Base-by-base conservation (phyloP, 2,888 invertebrate species). In the Eupithecia centaureata region DNA sequence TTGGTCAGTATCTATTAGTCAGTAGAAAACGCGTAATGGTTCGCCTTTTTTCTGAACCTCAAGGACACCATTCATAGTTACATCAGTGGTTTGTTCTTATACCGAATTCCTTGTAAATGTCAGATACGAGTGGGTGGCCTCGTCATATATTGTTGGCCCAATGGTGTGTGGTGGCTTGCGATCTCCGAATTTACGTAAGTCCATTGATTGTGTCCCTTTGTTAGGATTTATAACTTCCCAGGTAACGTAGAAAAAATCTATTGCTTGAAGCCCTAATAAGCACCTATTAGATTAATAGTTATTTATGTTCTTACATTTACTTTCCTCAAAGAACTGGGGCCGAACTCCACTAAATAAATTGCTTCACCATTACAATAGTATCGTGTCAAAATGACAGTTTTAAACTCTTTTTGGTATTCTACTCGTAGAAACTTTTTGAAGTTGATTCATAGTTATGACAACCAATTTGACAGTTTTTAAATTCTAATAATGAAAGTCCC, bases 91-190 rank as follows among this genome's bases (percentile, higher is more conserved):
- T 57, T 73, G 73, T 71, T 68, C 65, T 70, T 76, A 74, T 73
- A 70, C 73, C 54, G 63, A 70, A 73, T 70, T 74, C 73, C 67
- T 65, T 69, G 73, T 77, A 83, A 82, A 85, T 82, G 81, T 80
- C 81, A 78, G 72, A 71, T 71, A 65, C 69, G 70, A 81, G 81
- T 76, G 69, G 83, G 68, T 78, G 87, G 81, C 88, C 87, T 88
- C 82, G 86, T 79, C 81, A 79, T 78, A 74, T 80, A 76, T 75
- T 75, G 80, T 81, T 83, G 86, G 84, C 81, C 82, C 75, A 77
- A 72, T 76, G 73, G 73, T 80, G 70, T 5, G 70, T 74, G 63
- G 74, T 78, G 13, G 79, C 77, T 79, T 80, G 76, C 68, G 68
- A 61, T 65, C 68, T 65, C 65, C 73, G 64, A 73, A 73, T 81